Evolutionary conservation across 1,140 invertebrate species (phyloP).

Genomic region (Pogonus chalceus): DNA sequence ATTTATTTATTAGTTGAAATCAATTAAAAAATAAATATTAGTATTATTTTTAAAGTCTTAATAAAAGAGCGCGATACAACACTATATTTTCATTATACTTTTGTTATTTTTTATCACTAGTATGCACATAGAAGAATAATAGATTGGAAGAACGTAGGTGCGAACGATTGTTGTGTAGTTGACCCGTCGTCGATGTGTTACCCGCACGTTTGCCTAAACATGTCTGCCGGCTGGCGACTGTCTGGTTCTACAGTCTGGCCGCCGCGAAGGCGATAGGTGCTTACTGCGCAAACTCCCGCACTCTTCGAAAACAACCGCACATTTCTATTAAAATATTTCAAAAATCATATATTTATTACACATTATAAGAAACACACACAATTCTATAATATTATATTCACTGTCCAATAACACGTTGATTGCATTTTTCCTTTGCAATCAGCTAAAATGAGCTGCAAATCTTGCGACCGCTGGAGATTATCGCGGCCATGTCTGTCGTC

Average conservation of each 20-base stretch:
- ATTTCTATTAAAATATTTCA: background rate
- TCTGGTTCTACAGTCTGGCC: slow-evolving; percentile 4
- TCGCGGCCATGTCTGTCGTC: background rate
- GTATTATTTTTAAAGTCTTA: too few species aligned
- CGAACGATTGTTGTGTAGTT: too few species aligned
- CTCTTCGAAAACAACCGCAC: background rate
- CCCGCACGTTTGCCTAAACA: slow-evolving; percentile 25
- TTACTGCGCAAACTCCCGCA: background rate
- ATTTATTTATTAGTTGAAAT: too few species aligned
- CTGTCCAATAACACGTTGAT: background rate
- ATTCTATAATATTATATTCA: background rate
- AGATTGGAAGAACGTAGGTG: too few species aligned
- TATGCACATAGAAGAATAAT: too few species aligned
- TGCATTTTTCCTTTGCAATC: background rate
- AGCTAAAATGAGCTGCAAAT: background rate
- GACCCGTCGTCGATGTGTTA: too few species aligned
- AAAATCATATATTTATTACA: background rate
- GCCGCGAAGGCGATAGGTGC: slow-evolving; percentile 5
- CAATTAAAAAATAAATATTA: too few species aligned
- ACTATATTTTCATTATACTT: too few species aligned
- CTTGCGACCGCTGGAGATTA: background rate
- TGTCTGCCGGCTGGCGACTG: slow-evolving; percentile 27
- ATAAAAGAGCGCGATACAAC: too few species aligned
- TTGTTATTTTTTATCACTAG: too few species aligned
- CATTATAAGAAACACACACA: background rate